These are phyloP conservation scores for Virgularia gustaviana DNA, from an alignment of 92 coral and sea anemone species.

Conservation along the genomic window DNA sequence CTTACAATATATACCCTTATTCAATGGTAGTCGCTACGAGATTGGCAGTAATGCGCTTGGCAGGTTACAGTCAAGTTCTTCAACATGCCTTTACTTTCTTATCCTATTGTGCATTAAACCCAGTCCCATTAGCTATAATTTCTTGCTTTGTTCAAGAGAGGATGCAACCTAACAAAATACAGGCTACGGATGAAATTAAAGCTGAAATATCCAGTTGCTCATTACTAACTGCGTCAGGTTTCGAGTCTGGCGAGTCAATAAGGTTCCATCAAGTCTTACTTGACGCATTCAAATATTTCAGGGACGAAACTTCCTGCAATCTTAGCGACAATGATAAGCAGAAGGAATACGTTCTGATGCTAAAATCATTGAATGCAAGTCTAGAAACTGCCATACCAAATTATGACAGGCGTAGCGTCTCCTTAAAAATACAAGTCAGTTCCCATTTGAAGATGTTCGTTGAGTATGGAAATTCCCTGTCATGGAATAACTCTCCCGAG, in stretches of 20 bases:
- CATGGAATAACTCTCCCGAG: conserved; percentile 31
- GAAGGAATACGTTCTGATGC: not conserved
- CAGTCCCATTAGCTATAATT: conserved; percentile 76
- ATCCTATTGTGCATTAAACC: conserved; percentile 79
- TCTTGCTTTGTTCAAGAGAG: conserved; percentile 54
- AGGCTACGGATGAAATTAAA: conserved; percentile 56
- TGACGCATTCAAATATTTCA: conserved; percentile 69
- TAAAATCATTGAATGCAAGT: conserved; percentile 14
- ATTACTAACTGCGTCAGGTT: conserved; percentile 66
- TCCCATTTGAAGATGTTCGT: conserved; percentile 72
- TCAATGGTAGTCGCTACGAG: conserved; percentile 82
- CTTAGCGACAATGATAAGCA: not conserved
- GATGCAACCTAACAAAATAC: conserved; percentile 33
- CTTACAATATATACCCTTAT: conserved; percentile 69
- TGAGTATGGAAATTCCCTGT: conserved; percentile 28
- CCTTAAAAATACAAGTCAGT: conserved; percentile 64
- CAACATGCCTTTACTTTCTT: conserved; percentile 58
- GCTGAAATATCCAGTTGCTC: conserved; percentile 75
- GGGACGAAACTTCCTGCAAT: conserved; percentile 38
- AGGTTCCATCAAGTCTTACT: conserved; percentile 83
- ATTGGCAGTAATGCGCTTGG: conserved; percentile 54
- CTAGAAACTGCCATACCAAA: conserved; percentile 3
- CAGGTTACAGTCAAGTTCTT: conserved; percentile 37
- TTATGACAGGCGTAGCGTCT: conserved; percentile 37
- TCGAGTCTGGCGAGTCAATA: conserved; percentile 70